Conservation (phyloP, 2,797 vertebrate genomes). For the Taeniopygia guttata region DNA sequence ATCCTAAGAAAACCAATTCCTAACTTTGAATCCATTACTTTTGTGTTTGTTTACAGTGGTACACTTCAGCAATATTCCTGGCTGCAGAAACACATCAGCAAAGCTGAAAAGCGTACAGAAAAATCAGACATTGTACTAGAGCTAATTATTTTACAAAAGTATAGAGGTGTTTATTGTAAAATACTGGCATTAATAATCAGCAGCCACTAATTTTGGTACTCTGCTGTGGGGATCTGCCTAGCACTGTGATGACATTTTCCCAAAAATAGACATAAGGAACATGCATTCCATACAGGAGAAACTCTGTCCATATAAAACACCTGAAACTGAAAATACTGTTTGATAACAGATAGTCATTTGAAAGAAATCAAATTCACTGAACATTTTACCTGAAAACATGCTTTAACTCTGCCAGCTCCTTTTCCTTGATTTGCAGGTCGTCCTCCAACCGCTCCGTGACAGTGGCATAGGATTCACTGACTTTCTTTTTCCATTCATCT, state of each 20-base stretch:
- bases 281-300: neutral
- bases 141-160: neutral
- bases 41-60: neutral
- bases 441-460: conserved; percentile 87
- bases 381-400: conserved; percentile 89
- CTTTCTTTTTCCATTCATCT: conserved; percentile 99
- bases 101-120: neutral
- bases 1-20: neutral
- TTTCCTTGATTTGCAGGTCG: conserved; percentile 87
- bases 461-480: conserved; percentile 89
- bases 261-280: neutral
- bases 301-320: neutral
- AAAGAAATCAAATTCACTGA: neutral
- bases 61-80: neutral
- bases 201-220: neutral
- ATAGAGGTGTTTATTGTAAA: neutral
- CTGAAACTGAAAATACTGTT: neutral
- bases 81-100: neutral
- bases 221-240: neutral
- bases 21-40: neutral
- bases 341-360: neutral
- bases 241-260: neutral
- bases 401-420: conserved; percentile 82
- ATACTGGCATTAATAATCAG: neutral
- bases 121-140: neutral